These are phyloP conservation scores for Camponotus fellah DNA, from an alignment of 2,888 invertebrate species.

Conservation along the genomic window DNA sequence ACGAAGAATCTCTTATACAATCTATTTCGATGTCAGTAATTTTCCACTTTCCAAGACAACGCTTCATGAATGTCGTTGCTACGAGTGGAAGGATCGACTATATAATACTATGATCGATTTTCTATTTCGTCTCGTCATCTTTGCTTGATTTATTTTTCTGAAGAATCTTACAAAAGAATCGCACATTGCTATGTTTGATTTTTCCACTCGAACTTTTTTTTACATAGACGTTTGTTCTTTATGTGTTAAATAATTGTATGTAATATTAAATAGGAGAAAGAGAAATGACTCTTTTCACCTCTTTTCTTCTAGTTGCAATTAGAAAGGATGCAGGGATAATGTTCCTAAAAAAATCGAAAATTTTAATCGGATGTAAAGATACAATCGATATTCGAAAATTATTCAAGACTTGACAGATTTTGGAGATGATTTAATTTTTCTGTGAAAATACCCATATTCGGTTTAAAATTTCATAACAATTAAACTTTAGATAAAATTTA, in stretches of 20 bases:
- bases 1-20: neutral
- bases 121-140: neutral
- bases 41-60: constrained; percentile 16
- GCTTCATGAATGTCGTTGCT: neutral
- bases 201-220: neutral
- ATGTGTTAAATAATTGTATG: constrained; percentile 49
- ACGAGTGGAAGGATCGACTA: neutral
- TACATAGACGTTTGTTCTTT: neutral
- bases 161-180: neutral
- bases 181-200: neutral
- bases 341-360: neutral
- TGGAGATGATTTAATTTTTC: neutral
- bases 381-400: neutral
- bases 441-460: neutral
- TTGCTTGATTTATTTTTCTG: constrained; percentile 1
- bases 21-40: constrained; percentile 17
- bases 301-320: constrained; percentile 57
- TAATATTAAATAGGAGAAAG: constrained; percentile 28
- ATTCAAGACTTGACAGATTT: neutral
- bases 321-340: constrained; percentile 52
- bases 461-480: neutral
- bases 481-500: neutral
- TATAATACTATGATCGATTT: constrained; percentile 19
- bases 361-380: constrained; percentile 5
- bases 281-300: constrained; percentile 33